Percentiles rank a stretch among this genome's conserved stretches.
Conservation (phyloP, 2,113 vertebrate species). For the Cervus canadensis region DNA sequence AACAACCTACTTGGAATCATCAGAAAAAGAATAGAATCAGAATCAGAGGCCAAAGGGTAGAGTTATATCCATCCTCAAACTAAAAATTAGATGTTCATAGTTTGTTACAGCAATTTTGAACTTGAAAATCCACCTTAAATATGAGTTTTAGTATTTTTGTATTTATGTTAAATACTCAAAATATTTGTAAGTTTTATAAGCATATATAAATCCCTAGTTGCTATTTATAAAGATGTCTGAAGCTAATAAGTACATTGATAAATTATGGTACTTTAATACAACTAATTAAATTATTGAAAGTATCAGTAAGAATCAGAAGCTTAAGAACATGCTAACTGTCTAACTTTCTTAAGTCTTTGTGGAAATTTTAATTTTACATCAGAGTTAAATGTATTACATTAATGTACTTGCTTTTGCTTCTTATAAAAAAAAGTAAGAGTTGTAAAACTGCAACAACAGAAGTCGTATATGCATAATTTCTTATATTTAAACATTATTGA, state of each 20-base stretch:
- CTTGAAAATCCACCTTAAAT: background rate
- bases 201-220: background rate
- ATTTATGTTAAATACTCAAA: background rate
- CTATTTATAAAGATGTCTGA: background rate
- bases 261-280: background rate
- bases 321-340: background rate
- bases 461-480: background rate
- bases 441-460: background rate
- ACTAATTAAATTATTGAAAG: background rate
- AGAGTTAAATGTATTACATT: background rate
- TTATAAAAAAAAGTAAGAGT: background rate
- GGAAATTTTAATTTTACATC: background rate
- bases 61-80: background rate
- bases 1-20: conserved; percentile 5
- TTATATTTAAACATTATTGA: background rate
- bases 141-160: background rate
- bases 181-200: background rate
- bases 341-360: background rate
- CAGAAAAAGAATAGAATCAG: background rate
- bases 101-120: background rate
- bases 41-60: background rate
- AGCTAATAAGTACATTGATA: background rate
- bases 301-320: background rate
- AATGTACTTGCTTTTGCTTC: background rate
- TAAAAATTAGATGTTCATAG: background rate